Evolutionary conservation across 2,113 vertebrate species (phyloP).

Genomic region (Hymenochirus boettgeri): DNA sequence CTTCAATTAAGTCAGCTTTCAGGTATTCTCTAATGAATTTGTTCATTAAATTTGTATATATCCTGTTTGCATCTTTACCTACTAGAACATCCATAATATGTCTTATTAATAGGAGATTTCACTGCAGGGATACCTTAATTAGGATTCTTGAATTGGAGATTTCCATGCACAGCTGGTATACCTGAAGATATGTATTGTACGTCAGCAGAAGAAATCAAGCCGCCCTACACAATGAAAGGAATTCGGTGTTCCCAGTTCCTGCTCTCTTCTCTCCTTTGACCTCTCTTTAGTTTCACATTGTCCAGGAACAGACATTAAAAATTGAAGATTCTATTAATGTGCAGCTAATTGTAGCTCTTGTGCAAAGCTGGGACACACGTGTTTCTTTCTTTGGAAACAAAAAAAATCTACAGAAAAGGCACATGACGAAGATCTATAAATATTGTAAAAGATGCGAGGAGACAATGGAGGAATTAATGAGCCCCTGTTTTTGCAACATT

Average conservation of each 20-base stretch:
- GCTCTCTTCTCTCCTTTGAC: slow-evolving; percentile 22
- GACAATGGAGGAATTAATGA: slow-evolving; percentile 41
- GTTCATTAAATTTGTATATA: not conserved
- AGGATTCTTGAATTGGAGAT: slow-evolving; percentile 17
- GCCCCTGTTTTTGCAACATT: slow-evolving; percentile 42
- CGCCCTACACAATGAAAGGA: slow-evolving; percentile 23
- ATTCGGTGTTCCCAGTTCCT: slow-evolving; percentile 7
- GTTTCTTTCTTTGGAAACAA: slow-evolving; percentile 34
- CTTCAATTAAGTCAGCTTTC: not conserved
- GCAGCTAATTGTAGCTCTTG: slow-evolving; percentile 40
- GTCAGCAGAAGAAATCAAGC: slow-evolving; percentile 18
- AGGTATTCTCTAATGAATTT: not conserved
- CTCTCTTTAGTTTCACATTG: slow-evolving; percentile 38
- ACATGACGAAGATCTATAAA: slow-evolving; percentile 38
- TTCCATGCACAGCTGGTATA: slow-evolving; percentile 34
- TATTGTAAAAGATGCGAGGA: slow-evolving; percentile 38
- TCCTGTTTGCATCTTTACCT: not conserved
- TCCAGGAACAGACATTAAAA: slow-evolving; percentile 38
- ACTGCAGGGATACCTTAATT: not conserved
- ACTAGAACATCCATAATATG: not conserved
- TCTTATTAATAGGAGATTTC: not conserved
- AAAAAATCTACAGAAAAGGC: slow-evolving; percentile 27
- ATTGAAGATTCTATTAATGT: slow-evolving; percentile 41
- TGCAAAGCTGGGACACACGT: slow-evolving; percentile 26
- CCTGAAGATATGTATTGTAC: slow-evolving; percentile 15